phyloP scores from a whole-genome alignment of 2,888 invertebrate genomes.

The Pristionchus fissidentatus region DNA sequence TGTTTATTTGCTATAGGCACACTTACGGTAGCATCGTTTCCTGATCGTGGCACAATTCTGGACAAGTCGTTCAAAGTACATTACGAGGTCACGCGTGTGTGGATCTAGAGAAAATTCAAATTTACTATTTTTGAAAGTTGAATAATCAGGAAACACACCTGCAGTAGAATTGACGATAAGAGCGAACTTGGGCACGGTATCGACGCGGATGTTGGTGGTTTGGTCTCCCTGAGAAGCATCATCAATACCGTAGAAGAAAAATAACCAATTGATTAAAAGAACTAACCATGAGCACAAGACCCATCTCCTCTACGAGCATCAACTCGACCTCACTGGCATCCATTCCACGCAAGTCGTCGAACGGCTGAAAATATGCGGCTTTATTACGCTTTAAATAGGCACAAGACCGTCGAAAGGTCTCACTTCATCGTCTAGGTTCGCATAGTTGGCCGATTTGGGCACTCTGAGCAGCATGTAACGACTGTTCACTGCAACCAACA shows the following conservation, averaged over 20 bases:
- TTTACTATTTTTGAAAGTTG: neutral
- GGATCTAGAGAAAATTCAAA: constrained; percentile 5
- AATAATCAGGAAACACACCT: neutral
- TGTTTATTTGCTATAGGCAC: neutral
- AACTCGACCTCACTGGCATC: neutral
- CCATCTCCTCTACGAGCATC: constrained; percentile 1
- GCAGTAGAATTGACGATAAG: constrained; percentile 31
- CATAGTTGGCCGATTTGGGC: constrained; percentile 7
- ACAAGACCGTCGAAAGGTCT: neutral
- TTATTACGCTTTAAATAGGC: neutral
- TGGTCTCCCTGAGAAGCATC: constrained; percentile 8
- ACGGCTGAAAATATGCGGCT: neutral
- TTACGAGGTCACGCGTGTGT: constrained; percentile 11
- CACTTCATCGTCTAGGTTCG: constrained; percentile 15
- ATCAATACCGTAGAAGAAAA: neutral
- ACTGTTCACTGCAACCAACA: constrained; percentile 12
- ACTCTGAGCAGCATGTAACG: neutral
- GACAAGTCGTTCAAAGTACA: constrained; percentile 24
- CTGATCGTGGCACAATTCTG: constrained; percentile 25
- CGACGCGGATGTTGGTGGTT: constrained; percentile 33
- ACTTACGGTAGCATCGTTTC: constrained; percentile 47
- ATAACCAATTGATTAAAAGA: neutral
- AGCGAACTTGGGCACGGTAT: neutral
- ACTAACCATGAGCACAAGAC: constrained; percentile 1
- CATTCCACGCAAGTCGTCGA: constrained; percentile 22